phyloP scores from a whole-genome alignment of 2,113 vertebrate species.

The Psilopogon haemacephalus region DNA sequence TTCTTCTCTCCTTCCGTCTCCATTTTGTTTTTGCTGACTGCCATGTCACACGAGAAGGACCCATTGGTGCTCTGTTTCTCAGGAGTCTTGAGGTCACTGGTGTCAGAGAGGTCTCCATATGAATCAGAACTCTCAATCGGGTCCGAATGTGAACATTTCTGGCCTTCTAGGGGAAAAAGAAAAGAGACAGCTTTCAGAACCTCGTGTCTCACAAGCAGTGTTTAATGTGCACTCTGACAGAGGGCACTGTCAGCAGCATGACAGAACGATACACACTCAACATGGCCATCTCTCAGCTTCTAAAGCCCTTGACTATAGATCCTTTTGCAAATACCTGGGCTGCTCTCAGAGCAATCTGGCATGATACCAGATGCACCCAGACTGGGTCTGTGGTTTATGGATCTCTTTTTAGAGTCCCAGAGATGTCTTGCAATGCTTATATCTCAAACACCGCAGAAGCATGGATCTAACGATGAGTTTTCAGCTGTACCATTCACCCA shows the following conservation, averaged over 20 bases:
- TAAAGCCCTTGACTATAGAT: neutral
- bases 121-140: slow-evolving; percentile 94
- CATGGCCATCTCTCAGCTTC: neutral
- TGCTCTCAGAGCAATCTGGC: neutral
- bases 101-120: slow-evolving; percentile 91
- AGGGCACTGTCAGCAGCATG: neutral
- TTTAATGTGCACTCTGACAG: neutral
- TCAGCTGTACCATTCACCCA: neutral
- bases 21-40: slow-evolving; percentile 86
- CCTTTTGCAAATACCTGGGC: neutral
- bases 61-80: slow-evolving; percentile 89
- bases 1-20: slow-evolving; percentile 90
- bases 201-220: neutral
- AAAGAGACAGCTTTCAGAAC: slow-evolving; percentile 38
- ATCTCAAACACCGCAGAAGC: neutral
- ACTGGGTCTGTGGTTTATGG: neutral
- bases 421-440: neutral
- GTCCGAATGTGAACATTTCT: slow-evolving; percentile 96
- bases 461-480: neutral
- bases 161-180: slow-evolving; percentile 77
- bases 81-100: slow-evolving; percentile 90
- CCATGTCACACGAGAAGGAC: slow-evolving; percentile 87
- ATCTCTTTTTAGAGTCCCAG: neutral
- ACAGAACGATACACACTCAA: neutral
- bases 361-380: neutral